Percentiles rank a stretch among this genome's conserved stretches.
Evolutionary conservation across 2,797 vertebrate genomes (phyloP).

Genomic region (Cyclopterus lumpus): DNA sequence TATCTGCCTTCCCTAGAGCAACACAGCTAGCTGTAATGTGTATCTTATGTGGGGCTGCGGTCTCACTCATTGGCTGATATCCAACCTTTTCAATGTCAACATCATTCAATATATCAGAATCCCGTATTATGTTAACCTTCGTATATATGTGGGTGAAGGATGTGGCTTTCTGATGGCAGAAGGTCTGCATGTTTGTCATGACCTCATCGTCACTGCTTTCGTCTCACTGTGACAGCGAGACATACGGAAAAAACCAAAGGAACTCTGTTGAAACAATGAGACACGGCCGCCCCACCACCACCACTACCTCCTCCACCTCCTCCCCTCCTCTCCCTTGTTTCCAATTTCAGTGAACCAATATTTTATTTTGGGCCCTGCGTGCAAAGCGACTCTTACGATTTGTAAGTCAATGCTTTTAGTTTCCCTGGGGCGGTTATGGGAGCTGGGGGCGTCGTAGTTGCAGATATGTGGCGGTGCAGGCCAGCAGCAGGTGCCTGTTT

Average conservation of each 20-base stretch:
- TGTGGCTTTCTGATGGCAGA: constrained; percentile 37
- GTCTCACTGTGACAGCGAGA: constrained; percentile 55
- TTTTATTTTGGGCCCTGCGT: constrained; percentile 76
- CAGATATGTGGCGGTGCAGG: constrained; percentile 59
- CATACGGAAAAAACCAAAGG: constrained; percentile 51
- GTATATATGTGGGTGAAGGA: constrained; percentile 7
- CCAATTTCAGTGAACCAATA: constrained; percentile 59
- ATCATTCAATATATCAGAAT: not conserved
- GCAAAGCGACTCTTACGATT: constrained; percentile 75
- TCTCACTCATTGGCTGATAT: constrained; percentile 14
- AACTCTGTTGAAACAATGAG: constrained; percentile 61
- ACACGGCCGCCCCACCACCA: constrained; percentile 20
- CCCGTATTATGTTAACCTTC: not conserved
- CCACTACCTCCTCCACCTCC: not conserved
- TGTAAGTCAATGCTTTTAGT: constrained; percentile 71
- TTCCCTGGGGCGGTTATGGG: constrained; percentile 67
- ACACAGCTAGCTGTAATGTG: constrained; percentile 1
- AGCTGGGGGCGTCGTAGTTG: constrained; percentile 64
- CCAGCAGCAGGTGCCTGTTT: constrained; percentile 86
- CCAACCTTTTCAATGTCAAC: constrained; percentile 6
- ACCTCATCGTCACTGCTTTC: constrained; percentile 60
- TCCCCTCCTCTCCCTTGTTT: constrained; percentile 23
- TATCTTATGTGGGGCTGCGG: constrained; percentile 5
- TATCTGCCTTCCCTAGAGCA: not conserved
- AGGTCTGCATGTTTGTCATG: constrained; percentile 50